A percentile compares a stretch with the other conserved stretches of the same genome.
Evolutionary conservation across 2,888 invertebrate genomes (phyloP).

Genomic region (Spialia ferax): DNA sequence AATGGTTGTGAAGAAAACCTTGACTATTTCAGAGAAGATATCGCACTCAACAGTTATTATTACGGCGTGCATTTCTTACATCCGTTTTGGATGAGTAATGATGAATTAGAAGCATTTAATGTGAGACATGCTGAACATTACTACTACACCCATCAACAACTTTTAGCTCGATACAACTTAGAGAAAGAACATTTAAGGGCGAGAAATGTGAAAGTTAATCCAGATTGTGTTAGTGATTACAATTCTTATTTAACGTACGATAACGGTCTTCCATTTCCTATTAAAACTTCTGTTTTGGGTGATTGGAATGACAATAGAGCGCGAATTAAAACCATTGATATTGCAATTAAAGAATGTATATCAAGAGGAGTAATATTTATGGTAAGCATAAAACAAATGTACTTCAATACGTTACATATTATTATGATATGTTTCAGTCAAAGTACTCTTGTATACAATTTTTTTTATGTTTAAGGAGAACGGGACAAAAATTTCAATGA

Average conservation of each 20-base stretch:
- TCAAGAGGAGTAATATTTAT: constrained; percentile 70
- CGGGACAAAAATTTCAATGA: constrained; percentile 64
- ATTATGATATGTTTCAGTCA: background rate
- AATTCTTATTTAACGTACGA: constrained; percentile 70
- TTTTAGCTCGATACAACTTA: constrained; percentile 67
- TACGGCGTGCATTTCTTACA: constrained; percentile 83
- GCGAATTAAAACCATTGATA: constrained; percentile 68
- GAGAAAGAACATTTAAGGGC: constrained; percentile 65
- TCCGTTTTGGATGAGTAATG: constrained; percentile 87
- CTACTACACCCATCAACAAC: constrained; percentile 71
- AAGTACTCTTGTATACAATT: background rate
- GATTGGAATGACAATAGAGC: constrained; percentile 61
- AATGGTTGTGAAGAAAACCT: constrained; percentile 79
- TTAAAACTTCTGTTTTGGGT: constrained; percentile 57
- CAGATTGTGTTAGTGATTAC: constrained; percentile 58
- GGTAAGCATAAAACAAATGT: constrained; percentile 54
- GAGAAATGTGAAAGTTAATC: constrained; percentile 45
- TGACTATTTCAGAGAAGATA: constrained; percentile 89
- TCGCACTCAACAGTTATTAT: constrained; percentile 87
- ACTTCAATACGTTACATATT: background rate
- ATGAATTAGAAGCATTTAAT: constrained; percentile 69
- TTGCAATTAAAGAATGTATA: constrained; percentile 73
- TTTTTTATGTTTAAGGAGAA: constrained; percentile 62
- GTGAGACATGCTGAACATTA: constrained; percentile 72
- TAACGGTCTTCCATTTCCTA: constrained; percentile 75